Conservation (phyloP, 2,797 vertebrate species). For the Crypturellus tataupa region DNA sequence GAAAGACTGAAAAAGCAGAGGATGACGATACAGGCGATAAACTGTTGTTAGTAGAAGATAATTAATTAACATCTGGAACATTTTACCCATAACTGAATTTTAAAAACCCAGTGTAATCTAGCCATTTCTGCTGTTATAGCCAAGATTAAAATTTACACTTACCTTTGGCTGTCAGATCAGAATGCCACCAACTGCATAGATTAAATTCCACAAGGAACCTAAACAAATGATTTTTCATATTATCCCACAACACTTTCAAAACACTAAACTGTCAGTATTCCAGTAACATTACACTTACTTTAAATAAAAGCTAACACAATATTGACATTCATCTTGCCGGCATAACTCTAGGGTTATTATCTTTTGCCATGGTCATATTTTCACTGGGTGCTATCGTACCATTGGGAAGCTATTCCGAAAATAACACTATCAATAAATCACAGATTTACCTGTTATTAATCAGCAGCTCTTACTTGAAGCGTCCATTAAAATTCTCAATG, state of each 20-base stretch:
- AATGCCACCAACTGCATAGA: slow-evolving; percentile 97
- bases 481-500: neutral
- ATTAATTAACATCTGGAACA: neutral
- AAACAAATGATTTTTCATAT: slow-evolving; percentile 68
- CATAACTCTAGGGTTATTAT: neutral
- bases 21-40: neutral
- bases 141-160: slow-evolving; percentile 53
- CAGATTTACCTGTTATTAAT: neutral
- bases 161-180: slow-evolving; percentile 93
- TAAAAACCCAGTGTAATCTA: neutral
- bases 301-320: slow-evolving; percentile 17
- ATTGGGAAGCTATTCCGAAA: neutral
- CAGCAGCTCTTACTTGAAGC: neutral
- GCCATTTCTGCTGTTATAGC: neutral
- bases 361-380: neutral
- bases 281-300: neutral
- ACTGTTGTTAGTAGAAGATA: neutral
- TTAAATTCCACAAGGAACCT: slow-evolving; percentile 99
- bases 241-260: slow-evolving; percentile 30
- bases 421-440: neutral
- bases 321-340: neutral
- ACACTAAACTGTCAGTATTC: neutral
- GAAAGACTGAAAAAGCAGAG: neutral
- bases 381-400: neutral
- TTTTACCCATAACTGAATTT: neutral